Evolutionary conservation across 2,888 invertebrate genomes (phyloP), one percentile per base, ranked within the genome.

Genomic region (Torymus auratus): DNA sequence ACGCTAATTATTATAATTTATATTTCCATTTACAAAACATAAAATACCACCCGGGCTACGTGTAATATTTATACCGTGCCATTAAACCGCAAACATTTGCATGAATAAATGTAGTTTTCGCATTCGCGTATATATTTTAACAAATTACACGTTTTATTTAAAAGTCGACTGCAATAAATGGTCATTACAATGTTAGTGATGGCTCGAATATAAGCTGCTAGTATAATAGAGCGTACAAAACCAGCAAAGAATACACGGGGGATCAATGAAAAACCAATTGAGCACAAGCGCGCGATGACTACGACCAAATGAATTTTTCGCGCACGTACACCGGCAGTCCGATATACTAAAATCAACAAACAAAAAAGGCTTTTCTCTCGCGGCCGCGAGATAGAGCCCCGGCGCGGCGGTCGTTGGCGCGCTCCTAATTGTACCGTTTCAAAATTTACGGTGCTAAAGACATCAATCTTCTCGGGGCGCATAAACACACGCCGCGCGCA

Each of bases 341-440:
- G 58, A 56, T 52, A 56, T 52, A 75, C 68, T 50, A 74, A 75
- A 58, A 68, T 60, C 23, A 23, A 53, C 58, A 28, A 11, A n/a
- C 1, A 53, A 17, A 28, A 41, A 28, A 28, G 28, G 28, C 28
- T 28, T 28, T 28, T 28, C 28, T 28, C 28, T 28, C 7, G 28
- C 28, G 0, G 0, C 5, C 28, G 28, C 3, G 28, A 2, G 28
- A 3, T 28, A 2, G 28, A 28, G 28, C 28, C 7, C 28, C 28
- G 28, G 28, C 28, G 28, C 28, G 28, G 28, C 28, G 28, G 28
- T 28, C 28, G 28, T 28, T 28, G 28, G 28, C 28, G 7, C 55
- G 58, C 58, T 20, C 28, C 55, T 77, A 62, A 77, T 77, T 70
- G 77, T 77, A 69, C 61, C 69, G 56, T 77, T 77, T 77, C 55